Evolutionary conservation across 2,888 invertebrate species (phyloP).

Genomic region (Chalcosyrphus nemorum): DNA sequence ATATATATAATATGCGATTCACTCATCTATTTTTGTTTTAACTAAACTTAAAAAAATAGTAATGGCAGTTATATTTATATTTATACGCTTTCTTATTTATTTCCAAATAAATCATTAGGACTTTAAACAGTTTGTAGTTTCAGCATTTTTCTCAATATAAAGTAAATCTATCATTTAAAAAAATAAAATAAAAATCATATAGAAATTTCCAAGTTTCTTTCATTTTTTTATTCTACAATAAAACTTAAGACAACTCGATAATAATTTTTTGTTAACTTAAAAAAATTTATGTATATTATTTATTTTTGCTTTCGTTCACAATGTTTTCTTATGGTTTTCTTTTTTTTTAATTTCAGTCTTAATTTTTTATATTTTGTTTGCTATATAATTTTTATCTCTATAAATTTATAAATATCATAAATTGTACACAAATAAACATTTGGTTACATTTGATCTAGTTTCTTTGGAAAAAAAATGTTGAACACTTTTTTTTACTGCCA

Average conservation of each 20-base stretch:
- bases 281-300: slow-evolving; percentile 4
- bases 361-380: slow-evolving; percentile 21
- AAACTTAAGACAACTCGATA: slow-evolving; percentile 37
- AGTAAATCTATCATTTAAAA: slow-evolving; percentile 8
- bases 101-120: slow-evolving; percentile 15
- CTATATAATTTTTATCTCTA: slow-evolving; percentile 1
- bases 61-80: slow-evolving; percentile 52
- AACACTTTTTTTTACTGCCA: too few relatives aligned
- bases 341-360: slow-evolving; percentile 67
- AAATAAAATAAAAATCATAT: neutral
- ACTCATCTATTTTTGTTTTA: slow-evolving; percentile 25
- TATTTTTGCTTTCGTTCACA: slow-evolving; percentile 49
- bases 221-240: neutral
- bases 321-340: slow-evolving; percentile 38
- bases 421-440: slow-evolving; percentile 57
- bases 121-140: slow-evolving; percentile 1
- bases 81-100: neutral
- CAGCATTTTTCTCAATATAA: slow-evolving; percentile 5
- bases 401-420: slow-evolving; percentile 61
- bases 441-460: too few relatives aligned
- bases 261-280: slow-evolving; percentile 3
- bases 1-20: slow-evolving; percentile 37
- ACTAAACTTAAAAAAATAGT: slow-evolving; percentile 46
- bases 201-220: slow-evolving; percentile 6
- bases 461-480: too few relatives aligned